phyloP scores from a whole-genome alignment of 2,797 vertebrate genomes.

The Acrossocheilus fasciatus region DNA sequence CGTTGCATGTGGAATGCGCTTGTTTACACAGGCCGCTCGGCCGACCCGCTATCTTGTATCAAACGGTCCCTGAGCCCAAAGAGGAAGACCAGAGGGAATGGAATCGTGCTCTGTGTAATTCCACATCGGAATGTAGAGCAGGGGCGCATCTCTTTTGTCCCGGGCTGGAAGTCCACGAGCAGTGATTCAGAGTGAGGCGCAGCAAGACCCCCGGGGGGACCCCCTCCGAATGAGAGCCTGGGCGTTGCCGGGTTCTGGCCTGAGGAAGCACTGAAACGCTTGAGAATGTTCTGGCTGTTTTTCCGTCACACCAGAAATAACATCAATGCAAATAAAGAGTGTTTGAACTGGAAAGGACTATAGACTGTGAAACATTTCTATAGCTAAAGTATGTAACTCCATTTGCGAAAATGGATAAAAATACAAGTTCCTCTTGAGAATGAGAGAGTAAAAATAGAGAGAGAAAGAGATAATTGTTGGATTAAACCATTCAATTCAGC shows the following conservation, averaged over 20 bases:
- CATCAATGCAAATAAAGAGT: slow-evolving; percentile 10
- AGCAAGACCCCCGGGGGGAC: slow-evolving; percentile 40
- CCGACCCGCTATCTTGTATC: slow-evolving; percentile 40
- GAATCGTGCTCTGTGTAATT: slow-evolving; percentile 31
- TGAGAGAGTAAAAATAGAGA: background rate
- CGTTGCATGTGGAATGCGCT: slow-evolving; percentile 37
- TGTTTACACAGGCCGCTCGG: slow-evolving; percentile 39
- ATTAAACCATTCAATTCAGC: slow-evolving; percentile 11
- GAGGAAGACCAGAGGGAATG: slow-evolving; percentile 39
- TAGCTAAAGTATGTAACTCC: background rate
- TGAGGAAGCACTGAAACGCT: slow-evolving; percentile 41
- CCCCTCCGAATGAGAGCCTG: slow-evolving; percentile 42
- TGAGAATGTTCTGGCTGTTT: slow-evolving; percentile 50
- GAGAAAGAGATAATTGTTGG: slow-evolving; percentile 3
- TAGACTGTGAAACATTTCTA: slow-evolving; percentile 7
- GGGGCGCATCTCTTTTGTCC: slow-evolving; percentile 40
- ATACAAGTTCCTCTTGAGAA: background rate
- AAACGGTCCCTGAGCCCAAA: slow-evolving; percentile 22
- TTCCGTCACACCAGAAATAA: slow-evolving; percentile 39
- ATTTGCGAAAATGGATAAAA: background rate
- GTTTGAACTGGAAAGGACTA: slow-evolving; percentile 12
- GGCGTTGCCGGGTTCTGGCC: slow-evolving; percentile 52
- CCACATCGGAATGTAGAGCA: slow-evolving; percentile 50
- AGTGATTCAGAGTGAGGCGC: slow-evolving; percentile 25
- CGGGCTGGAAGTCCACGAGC: slow-evolving; percentile 7